Conservation (phyloP, 2,888 invertebrate genomes). For the Latrodectus elegans region DNA sequence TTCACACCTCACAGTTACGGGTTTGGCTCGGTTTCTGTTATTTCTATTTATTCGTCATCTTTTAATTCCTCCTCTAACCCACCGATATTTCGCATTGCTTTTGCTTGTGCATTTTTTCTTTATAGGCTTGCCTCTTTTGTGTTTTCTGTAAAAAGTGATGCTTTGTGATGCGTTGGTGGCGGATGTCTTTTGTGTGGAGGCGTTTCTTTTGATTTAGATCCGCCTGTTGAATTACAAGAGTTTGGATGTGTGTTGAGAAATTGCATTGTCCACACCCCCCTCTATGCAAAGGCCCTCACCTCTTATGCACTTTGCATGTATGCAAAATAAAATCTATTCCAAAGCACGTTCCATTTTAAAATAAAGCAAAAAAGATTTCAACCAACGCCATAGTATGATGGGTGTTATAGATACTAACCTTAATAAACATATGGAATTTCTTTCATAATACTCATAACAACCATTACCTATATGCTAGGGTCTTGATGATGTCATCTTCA, state of each 20-base stretch:
- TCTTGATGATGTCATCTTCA: too few relatives aligned
- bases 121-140: slow-evolving; percentile 41
- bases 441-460: too few relatives aligned
- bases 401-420: too few relatives aligned
- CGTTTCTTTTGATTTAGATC: slow-evolving; percentile 21
- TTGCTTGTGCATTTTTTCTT: background rate
- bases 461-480: too few relatives aligned
- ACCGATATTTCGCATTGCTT: slow-evolving; percentile 6
- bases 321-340: too few relatives aligned
- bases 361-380: too few relatives aligned
- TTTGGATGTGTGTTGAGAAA: background rate
- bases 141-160: background rate
- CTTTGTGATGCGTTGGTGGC: slow-evolving; percentile 41
- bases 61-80: slow-evolving; percentile 26
- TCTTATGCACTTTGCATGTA: too few relatives aligned
- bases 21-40: background rate
- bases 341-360: too few relatives aligned
- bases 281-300: too few relatives aligned
- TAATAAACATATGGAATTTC: too few relatives aligned
- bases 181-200: slow-evolving; percentile 36
- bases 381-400: too few relatives aligned
- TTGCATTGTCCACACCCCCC: too few relatives aligned
- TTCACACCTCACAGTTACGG: background rate
- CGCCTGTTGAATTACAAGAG: slow-evolving; percentile 24
- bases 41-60: background rate